Evolutionary conservation across 2,797 vertebrate species (phyloP), one percentile per base, ranked within the genome.

Genomic region (Psittacula echo): DNA sequence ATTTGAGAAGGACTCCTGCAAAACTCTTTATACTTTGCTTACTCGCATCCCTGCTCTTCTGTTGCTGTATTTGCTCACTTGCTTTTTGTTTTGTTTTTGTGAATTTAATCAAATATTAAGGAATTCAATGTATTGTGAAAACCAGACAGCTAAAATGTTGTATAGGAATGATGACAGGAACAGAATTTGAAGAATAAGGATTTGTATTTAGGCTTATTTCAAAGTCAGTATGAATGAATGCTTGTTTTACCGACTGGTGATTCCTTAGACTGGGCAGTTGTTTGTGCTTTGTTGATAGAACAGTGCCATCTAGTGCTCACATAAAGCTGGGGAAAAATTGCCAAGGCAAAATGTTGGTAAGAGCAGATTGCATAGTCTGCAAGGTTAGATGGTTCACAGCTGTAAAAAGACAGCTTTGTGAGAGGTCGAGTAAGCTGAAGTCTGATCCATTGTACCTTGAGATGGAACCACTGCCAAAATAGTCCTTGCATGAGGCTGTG

Each of bases 241-340:
- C 6, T 12, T 74, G 11, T 81, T 95, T 94, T 79, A 44, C 62
- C 75, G 94, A 48, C 74, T 65, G 84, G 71, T 4, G 17, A 70
- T 87, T 80, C 23, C 39, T 6, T 27, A 27, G n/a, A 4, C 73
- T 32, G 62, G n/a, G 56, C 32, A 45, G 18, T 23, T 29, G 29
- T 42, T 83, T 68, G 30, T 27, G 10, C 65, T 90, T 93, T 79
- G n/a, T 90, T 94, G 62, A 65, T 95, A 6, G 48, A 73, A 48
- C 83, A 94, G 56, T 95, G 96, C 95, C 97, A 97, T 70, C 96
- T 97, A 94, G 94, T 92, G 11, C 45, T 87, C 7, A 3, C 58
- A 0, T 42, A 30, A 26, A 22, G 18, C 10, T 29, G 34, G 26
- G 44, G 54, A 60, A 66, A 62, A 17, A 11, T 10, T n/a, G 44